Conservation (phyloP, 2,113 vertebrate genomes). For the Hipposideros armiger region DNA sequence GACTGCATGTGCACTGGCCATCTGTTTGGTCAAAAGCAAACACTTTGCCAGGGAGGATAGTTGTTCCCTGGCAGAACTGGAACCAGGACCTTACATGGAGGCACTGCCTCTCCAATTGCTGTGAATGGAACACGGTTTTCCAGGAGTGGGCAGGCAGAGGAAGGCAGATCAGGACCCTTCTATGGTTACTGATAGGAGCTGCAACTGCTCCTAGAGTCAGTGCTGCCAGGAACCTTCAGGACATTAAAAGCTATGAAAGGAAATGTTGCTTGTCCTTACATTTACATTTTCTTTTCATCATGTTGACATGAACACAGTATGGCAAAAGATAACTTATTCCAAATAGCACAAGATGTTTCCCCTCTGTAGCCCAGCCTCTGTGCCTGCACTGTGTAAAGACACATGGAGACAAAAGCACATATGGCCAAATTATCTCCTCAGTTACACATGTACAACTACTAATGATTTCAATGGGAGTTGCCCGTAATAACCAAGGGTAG, state of each 20-base stretch:
- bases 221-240: slow-evolving; percentile 26
- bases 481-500: slow-evolving; percentile 67
- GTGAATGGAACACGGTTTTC: neutral
- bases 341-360: slow-evolving; percentile 71
- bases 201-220: neutral
- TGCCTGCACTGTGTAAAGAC: slow-evolving; percentile 18
- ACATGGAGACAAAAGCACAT: slow-evolving; percentile 72
- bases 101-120: neutral
- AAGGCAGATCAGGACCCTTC: neutral
- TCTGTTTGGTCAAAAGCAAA: neutral
- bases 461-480: slow-evolving; percentile 83
- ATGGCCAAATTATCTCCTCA: slow-evolving; percentile 76
- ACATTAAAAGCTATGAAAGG: neutral
- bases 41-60: neutral
- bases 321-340: slow-evolving; percentile 72
- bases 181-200: neutral
- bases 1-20: neutral
- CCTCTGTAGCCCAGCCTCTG: slow-evolving; percentile 19
- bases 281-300: slow-evolving; percentile 80
- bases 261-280: neutral
- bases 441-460: slow-evolving; percentile 80
- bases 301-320: slow-evolving; percentile 47
- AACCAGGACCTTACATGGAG: neutral
- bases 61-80: neutral
- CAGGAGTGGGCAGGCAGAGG: neutral